phyloP scores from a whole-genome alignment of 2,797 vertebrate species.

The Gallinago stenura region DNA sequence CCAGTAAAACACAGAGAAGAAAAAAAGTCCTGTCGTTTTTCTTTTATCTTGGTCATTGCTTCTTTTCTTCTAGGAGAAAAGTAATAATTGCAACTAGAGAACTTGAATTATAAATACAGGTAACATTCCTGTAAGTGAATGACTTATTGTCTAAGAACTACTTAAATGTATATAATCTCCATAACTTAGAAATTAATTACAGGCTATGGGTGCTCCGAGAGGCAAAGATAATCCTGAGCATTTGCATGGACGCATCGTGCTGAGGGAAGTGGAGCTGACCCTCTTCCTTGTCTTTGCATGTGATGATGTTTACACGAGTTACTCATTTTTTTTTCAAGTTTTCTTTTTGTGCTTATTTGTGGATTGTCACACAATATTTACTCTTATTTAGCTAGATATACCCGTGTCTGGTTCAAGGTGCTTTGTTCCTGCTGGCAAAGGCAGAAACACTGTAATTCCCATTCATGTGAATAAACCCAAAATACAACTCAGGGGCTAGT shows the following conservation, averaged over 20 bases:
- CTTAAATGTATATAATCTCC: not conserved
- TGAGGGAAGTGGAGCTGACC: not conserved
- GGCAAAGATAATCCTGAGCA: not conserved
- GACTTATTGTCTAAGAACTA: slow-evolving; percentile 38
- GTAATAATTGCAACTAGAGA: not conserved
- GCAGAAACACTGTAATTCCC: slow-evolving; percentile 43
- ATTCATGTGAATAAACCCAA: slow-evolving; percentile 61
- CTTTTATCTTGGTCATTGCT: slow-evolving; percentile 32
- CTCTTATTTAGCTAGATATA: slow-evolving; percentile 26
- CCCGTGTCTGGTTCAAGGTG: slow-evolving; percentile 65
- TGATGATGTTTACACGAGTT: not conserved
- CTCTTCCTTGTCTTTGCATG: not conserved
- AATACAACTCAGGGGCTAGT: slow-evolving; percentile 53
- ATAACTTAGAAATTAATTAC: slow-evolving; percentile 33
- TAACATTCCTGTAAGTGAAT: slow-evolving; percentile 2
- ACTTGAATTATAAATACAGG: not conserved
- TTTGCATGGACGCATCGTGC: not conserved
- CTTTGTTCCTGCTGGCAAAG: slow-evolving; percentile 62
- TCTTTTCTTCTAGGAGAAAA: slow-evolving; percentile 30
- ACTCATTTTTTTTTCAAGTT: slow-evolving; percentile 12
- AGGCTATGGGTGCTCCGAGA: not conserved
- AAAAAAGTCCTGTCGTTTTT: slow-evolving; percentile 18
- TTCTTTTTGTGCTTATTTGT: not conserved
- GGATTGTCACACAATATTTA: not conserved
- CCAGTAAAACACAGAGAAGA: slow-evolving; percentile 5